Conservation (phyloP, 1,140 invertebrate genomes). For the Drosophila pseudoobscura region DNA sequence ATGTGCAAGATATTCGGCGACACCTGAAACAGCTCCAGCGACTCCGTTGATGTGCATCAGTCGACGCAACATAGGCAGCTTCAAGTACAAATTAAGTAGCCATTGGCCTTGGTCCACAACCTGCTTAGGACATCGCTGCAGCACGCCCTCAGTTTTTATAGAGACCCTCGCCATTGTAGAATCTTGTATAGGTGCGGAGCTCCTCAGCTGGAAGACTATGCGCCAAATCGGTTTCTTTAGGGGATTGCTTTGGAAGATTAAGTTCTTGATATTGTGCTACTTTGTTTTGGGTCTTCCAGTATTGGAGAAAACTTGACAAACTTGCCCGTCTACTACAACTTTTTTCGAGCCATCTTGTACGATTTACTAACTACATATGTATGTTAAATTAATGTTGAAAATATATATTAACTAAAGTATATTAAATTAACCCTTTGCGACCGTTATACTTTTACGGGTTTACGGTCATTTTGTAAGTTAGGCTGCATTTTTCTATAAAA, state of each 20-base stretch:
- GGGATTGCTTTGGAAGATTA: conserved; percentile 40
- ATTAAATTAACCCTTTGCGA: too few relatives aligned
- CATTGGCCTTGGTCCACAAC: conserved; percentile 50
- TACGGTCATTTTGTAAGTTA: too few relatives aligned
- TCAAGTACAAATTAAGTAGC: conserved; percentile 42
- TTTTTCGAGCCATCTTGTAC: too few relatives aligned
- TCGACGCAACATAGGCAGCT: conserved; percentile 12
- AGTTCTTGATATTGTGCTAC: conserved; percentile 53
- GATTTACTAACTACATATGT: too few relatives aligned
- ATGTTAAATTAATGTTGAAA: too few relatives aligned
- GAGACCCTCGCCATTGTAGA: conserved; percentile 25
- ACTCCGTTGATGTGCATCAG: conserved; percentile 53
- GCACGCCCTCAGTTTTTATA: conserved; percentile 7
- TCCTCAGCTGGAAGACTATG: conserved; percentile 50
- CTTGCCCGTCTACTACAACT: too few relatives aligned
- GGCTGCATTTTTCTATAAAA: too few relatives aligned
- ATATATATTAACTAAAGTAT: too few relatives aligned
- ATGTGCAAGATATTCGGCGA: conserved; percentile 53
- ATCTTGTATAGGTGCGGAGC: conserved; percentile 41
- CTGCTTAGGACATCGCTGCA: conserved; percentile 30
- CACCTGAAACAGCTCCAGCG: conserved; percentile 25
- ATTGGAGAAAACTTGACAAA: too few relatives aligned
- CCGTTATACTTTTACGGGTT: too few relatives aligned
- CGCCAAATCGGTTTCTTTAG: conserved; percentile 43
- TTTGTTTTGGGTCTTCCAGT: too few relatives aligned